These are phyloP conservation scores for Polyommatus iphigenia DNA, from an alignment of 2,888 invertebrate genomes.

Conservation along the genomic window DNA sequence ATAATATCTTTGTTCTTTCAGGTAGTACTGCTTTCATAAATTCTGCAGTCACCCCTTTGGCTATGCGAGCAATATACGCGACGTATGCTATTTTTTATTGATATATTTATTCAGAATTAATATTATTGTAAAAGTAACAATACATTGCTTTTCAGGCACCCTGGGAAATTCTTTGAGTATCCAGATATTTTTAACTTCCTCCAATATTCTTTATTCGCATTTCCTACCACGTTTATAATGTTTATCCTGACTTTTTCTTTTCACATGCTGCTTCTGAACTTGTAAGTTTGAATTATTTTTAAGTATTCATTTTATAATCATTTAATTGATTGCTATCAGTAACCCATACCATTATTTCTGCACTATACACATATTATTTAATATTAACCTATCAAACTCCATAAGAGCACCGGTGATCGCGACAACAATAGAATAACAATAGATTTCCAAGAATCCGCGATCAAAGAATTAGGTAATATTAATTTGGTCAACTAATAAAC, in stretches of 20 bases:
- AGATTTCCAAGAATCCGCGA: no score
- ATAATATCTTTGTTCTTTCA: constrained; percentile 43
- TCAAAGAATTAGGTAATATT: no score
- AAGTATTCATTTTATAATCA: constrained; percentile 10
- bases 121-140: background rate
- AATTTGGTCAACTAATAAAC: no score
- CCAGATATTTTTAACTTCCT: constrained; percentile 63
- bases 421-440: no score
- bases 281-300: constrained; percentile 46
- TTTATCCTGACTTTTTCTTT: constrained; percentile 51
- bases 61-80: constrained; percentile 51
- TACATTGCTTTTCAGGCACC: constrained; percentile 38
- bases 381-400: no score
- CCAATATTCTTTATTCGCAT: constrained; percentile 57
- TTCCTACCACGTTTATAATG: constrained; percentile 56
- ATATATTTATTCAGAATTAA: background rate
- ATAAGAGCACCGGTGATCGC: no score
- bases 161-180: constrained; percentile 41
- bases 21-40: constrained; percentile 59
- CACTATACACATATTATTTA: no score
- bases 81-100: constrained; percentile 48
- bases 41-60: constrained; percentile 47
- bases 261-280: constrained; percentile 49
- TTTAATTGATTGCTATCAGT: no score
- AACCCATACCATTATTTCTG: no score